Conservation (phyloP, 1,140 invertebrate species). For the Hydropsyche tenuis region DNA sequence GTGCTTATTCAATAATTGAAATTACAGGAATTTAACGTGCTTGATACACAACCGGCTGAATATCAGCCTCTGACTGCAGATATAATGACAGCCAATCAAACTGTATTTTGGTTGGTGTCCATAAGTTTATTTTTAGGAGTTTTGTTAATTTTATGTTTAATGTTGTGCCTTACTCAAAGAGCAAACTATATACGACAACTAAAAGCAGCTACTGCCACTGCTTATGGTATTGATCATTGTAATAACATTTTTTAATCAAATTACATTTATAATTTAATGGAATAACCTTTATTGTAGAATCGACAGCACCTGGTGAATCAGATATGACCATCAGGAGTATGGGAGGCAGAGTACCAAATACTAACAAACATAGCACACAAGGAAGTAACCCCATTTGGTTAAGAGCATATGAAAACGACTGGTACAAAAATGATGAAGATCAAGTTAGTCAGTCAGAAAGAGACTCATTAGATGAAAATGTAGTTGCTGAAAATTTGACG, state of each 20-base stretch:
- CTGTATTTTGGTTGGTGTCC: constrained; percentile 82
- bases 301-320: constrained; percentile 68
- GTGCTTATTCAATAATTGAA: background rate
- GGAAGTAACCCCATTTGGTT: constrained; percentile 96
- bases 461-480: constrained; percentile 89
- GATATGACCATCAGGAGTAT: constrained; percentile 74
- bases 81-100: constrained; percentile 64
- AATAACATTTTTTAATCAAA: background rate
- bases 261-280: background rate
- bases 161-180: constrained; percentile 81
- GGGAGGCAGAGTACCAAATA: constrained; percentile 84
- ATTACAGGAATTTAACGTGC: constrained; percentile 80
- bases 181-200: constrained; percentile 83
- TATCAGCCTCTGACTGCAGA: constrained; percentile 64
- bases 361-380: constrained; percentile 92
- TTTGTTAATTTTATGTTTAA: constrained; percentile 78
- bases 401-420: constrained; percentile 92
- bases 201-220: constrained; percentile 92
- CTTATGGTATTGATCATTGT: constrained; percentile 80
- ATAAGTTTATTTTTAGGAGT: constrained; percentile 79
- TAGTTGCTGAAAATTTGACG: constrained; percentile 69
- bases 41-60: constrained; percentile 86
- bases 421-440: constrained; percentile 89
- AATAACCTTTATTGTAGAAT: constrained; percentile 51
- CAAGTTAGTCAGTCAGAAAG: constrained; percentile 72